Evolutionary conservation across 1,140 invertebrate genomes (phyloP).

Genomic region (Panagrolaimus sp.): DNA sequence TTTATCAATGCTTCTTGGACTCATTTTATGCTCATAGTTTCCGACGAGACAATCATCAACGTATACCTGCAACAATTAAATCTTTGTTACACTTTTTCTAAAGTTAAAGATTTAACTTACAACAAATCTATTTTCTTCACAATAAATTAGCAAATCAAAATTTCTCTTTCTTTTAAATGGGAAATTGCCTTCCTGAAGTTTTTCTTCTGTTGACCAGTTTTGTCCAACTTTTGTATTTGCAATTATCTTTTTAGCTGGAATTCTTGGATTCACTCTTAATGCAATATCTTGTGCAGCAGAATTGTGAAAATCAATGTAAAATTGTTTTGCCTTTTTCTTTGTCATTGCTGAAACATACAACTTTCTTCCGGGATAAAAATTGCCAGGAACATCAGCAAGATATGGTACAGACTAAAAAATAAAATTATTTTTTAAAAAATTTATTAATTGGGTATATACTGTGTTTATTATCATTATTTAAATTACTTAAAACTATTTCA

Average conservation of each 20-base stretch:
- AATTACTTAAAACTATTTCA: too few relatives aligned
- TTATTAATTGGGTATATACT: not conserved
- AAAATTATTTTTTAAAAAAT: not conserved
- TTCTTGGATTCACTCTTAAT: slow-evolving; percentile 33
- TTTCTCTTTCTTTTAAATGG: slow-evolving; percentile 44
- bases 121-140: slow-evolving; percentile 46
- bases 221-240: slow-evolving; percentile 16
- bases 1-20: slow-evolving; percentile 45
- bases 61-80: slow-evolving; percentile 53
- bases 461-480: too few relatives aligned
- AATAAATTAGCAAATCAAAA: slow-evolving; percentile 55
- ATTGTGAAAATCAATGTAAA: slow-evolving; percentile 47
- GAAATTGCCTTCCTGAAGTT: slow-evolving; percentile 21
- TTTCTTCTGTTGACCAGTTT: slow-evolving; percentile 40
- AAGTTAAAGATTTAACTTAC: too few relatives aligned
- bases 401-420: slow-evolving; percentile 44
- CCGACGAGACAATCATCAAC: slow-evolving; percentile 52
- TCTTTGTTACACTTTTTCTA: too few relatives aligned
- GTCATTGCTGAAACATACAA: slow-evolving; percentile 52
- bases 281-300: slow-evolving; percentile 44
- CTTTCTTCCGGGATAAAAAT: slow-evolving; percentile 53
- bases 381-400: slow-evolving; percentile 56
- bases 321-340: slow-evolving; percentile 49
- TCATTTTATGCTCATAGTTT: slow-evolving; percentile 45
- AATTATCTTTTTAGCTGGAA: slow-evolving; percentile 32